These are phyloP conservation scores for Cichladusa arquata DNA, from an alignment of 2,113 vertebrate genomes.

Conservation along the genomic window DNA sequence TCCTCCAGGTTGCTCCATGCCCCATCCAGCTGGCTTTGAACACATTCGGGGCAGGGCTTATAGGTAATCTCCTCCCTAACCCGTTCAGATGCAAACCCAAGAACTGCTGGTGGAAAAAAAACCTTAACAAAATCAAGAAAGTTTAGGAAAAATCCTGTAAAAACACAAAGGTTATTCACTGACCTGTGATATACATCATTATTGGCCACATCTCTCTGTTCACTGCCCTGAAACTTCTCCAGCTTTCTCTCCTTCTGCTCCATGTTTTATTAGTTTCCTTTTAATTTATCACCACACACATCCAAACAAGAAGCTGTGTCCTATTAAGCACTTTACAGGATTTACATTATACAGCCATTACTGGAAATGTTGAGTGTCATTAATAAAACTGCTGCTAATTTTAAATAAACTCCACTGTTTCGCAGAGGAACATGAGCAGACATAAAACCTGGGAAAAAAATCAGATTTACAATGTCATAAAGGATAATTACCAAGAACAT, in stretches of 20 bases:
- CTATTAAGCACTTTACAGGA: constrained; percentile 4
- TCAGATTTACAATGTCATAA: constrained; percentile 31
- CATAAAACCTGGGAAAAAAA: neutral
- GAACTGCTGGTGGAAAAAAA: neutral
- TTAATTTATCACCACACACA: neutral
- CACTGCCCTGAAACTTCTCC: neutral
- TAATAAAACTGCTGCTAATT: constrained; percentile 36
- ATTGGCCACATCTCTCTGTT: neutral
- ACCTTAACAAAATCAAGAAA: neutral
- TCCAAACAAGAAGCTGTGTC: neutral
- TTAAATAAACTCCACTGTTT: constrained; percentile 5
- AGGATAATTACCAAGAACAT: constrained; percentile 22
- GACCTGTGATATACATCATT: neutral
- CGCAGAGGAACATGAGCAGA: neutral
- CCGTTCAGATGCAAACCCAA: neutral
- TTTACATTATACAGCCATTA: neutral
- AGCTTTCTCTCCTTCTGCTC: neutral
- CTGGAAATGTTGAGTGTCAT: neutral
- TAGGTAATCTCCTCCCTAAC: neutral
- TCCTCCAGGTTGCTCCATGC: neutral
- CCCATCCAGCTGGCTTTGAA: neutral
- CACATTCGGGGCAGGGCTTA: no score
- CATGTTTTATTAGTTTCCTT: neutral
- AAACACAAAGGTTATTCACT: neutral
- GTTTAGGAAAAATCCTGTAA: neutral